A percentile compares a stretch with the other conserved stretches of the same genome.
Conservation (phyloP, 2,888 invertebrate species). For the Gibbula magus region DNA sequence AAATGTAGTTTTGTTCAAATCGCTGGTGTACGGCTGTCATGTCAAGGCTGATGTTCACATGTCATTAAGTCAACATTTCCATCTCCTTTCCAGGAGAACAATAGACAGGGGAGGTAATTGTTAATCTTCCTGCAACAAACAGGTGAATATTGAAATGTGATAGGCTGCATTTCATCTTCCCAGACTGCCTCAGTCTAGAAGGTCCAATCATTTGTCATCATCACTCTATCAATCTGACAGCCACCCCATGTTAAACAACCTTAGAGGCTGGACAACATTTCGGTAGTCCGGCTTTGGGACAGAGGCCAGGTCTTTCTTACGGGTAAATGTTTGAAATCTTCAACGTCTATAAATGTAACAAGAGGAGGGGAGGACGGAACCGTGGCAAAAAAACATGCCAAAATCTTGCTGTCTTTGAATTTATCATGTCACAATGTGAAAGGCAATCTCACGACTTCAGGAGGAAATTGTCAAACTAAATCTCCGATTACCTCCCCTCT, state of each 20-base stretch:
- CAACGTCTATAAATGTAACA: neutral
- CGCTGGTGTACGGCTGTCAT: neutral
- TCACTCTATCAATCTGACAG: neutral
- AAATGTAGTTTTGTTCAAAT: too few species aligned
- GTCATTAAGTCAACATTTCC: conserved; percentile 23
- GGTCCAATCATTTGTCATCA: conserved; percentile 5
- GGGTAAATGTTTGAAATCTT: neutral
- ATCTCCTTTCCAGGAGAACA: neutral
- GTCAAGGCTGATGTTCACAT: conserved; percentile 15
- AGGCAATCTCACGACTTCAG: neutral
- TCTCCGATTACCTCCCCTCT: conserved; percentile 7
- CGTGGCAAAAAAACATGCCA: conserved; percentile 11
- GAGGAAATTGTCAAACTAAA: conserved; percentile 20
- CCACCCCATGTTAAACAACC: neutral
- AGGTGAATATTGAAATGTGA: conserved; percentile 25
- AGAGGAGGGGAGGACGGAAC: neutral
- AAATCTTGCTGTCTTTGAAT: conserved; percentile 6
- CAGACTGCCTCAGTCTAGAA: neutral
- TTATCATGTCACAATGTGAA: conserved; percentile 21
- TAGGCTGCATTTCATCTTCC: conserved; percentile 3
- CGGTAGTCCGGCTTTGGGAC: neutral
- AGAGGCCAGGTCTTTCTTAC: neutral
- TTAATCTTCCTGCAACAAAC: conserved; percentile 11
- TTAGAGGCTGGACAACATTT: conserved; percentile 12
- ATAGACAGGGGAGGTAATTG: conserved; percentile 2